These are phyloP conservation scores for Ruditapes philippinarum DNA, from an alignment of 1,140 invertebrate genomes.

Conservation along the genomic window DNA sequence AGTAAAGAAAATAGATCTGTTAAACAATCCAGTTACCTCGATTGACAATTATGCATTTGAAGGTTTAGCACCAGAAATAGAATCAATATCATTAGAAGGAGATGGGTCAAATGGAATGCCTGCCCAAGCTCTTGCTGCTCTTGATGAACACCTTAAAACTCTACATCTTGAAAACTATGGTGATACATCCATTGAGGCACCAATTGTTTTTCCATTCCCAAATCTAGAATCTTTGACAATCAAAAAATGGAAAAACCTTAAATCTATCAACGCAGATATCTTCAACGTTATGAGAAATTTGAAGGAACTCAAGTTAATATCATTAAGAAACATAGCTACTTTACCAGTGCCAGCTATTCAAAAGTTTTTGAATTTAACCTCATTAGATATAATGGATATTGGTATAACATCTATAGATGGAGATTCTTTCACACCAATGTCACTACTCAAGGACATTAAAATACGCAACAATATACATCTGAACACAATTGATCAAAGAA, in stretches of 20 bases:
- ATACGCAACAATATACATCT: conserved; percentile 91
- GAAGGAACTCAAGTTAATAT: conserved; percentile 88
- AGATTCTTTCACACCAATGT: neutral
- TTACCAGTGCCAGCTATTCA: conserved; percentile 25
- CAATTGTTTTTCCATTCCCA: conserved; percentile 56
- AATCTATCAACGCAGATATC: conserved; percentile 23
- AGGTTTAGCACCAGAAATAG: conserved; percentile 63
- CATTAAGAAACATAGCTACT: neutral
- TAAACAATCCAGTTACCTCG: conserved; percentile 59
- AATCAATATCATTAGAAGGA: conserved; percentile 70
- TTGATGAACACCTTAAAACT: conserved; percentile 65
- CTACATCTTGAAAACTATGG: conserved; percentile 73
- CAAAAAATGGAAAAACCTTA: conserved; percentile 47
- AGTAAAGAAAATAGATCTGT: conserved; percentile 73
- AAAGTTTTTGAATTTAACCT: neutral
- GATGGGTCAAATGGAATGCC: conserved; percentile 7
- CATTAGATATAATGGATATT: neutral
- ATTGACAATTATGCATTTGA: conserved; percentile 67
- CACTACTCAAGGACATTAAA: neutral
- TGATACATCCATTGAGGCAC: neutral
- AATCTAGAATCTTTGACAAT: conserved; percentile 67
- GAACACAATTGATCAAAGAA: conserved; percentile 90
- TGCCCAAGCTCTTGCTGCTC: conserved; percentile 50
- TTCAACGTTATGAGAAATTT: conserved; percentile 68
- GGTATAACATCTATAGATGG: neutral